phyloP scores from a whole-genome alignment of 2,113 vertebrate species.

The Pituophis catenifer region DNA sequence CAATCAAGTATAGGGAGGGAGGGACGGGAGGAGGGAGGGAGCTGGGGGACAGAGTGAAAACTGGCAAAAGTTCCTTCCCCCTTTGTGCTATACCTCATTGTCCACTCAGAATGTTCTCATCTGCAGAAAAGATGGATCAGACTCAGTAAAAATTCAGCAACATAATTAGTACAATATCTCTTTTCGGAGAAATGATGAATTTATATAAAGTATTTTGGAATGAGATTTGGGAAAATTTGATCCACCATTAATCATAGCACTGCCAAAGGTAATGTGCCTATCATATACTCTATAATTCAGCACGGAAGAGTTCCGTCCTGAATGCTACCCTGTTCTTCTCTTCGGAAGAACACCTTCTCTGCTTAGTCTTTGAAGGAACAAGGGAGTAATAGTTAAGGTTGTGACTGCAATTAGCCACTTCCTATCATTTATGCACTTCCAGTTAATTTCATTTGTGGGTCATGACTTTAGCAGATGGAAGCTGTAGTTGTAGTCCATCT shows the following conservation, averaged over 20 bases:
- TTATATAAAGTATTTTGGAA: constrained; percentile 7
- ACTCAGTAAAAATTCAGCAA: not conserved
- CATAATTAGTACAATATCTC: not conserved
- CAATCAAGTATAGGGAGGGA: not conserved
- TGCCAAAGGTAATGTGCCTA: constrained; percentile 10
- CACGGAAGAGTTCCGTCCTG: constrained; percentile 30
- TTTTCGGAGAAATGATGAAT: not conserved
- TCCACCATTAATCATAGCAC: constrained; percentile 1
- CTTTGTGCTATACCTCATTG: not conserved
- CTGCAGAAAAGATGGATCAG: not conserved
- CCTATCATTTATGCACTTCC: constrained; percentile 44
- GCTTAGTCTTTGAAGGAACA: constrained; percentile 30
- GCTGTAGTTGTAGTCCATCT: constrained; percentile 31
- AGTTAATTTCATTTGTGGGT: constrained; percentile 39
- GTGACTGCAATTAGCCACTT: constrained; percentile 41
- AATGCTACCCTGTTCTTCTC: constrained; percentile 19
- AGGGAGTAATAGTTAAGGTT: constrained; percentile 21
- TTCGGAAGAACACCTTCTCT: constrained; percentile 25
- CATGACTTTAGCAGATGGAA: constrained; percentile 45
- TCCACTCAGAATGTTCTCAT: not conserved
- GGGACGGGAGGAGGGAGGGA: not conserved
- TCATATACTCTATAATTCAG: constrained; percentile 14
- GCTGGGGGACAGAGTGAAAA: too few relatives aligned
- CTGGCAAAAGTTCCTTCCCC: not conserved
- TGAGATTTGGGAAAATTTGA: constrained; percentile 20